Evolutionary conservation across 2,113 vertebrate genomes (phyloP).

Genomic region (Hucho hucho): DNA sequence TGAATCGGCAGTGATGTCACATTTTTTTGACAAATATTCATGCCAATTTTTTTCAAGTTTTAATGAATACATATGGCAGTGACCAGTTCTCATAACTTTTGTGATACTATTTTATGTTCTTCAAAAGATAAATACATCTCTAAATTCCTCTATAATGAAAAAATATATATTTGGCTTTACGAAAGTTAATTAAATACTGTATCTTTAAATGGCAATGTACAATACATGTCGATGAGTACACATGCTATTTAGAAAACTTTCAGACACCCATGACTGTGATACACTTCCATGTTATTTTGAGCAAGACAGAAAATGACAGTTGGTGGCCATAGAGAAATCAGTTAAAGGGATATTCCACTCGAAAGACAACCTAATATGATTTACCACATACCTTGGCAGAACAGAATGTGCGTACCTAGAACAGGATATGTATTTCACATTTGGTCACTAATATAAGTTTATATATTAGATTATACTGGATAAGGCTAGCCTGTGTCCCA

Average conservation of each 20-base stretch:
- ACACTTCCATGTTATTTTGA: not conserved
- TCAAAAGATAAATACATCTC: not conserved
- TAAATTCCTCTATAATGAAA: not conserved
- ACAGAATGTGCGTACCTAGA: too few species aligned
- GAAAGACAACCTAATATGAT: too few species aligned
- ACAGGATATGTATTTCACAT: too few species aligned
- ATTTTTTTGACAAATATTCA: not conserved
- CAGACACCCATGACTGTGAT: conserved; percentile 1
- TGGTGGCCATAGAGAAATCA: not conserved
- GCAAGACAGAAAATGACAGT: not conserved
- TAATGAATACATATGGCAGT: not conserved
- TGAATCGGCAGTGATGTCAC: conserved; percentile 12
- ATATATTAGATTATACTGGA: too few species aligned
- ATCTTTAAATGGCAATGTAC: not conserved
- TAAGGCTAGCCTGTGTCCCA: too few species aligned
- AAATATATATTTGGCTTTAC: too few species aligned
- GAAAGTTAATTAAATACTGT: not conserved
- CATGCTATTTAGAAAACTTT: not conserved
- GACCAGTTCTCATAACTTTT: not conserved
- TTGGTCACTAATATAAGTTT: too few species aligned
- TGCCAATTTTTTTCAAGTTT: conserved; percentile 6
- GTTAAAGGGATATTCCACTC: too few species aligned
- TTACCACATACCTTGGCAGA: too few species aligned
- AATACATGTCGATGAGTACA: too few species aligned
- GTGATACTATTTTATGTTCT: not conserved